phyloP scores from a whole-genome alignment of 2,113 vertebrate species.

The Cercopithecus mona region DNA sequence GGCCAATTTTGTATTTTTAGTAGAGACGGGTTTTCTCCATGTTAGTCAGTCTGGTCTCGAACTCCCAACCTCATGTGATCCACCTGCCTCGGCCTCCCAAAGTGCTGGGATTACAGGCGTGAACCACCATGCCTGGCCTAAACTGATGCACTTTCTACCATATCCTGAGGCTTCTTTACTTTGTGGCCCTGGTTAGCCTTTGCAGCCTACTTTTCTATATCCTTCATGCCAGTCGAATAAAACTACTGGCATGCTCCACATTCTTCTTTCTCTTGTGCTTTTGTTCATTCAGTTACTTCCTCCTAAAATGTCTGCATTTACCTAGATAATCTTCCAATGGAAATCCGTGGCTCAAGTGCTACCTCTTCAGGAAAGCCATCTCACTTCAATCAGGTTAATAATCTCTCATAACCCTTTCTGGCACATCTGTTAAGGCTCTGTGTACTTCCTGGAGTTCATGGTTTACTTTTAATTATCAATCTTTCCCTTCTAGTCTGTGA shows the following conservation, averaged over 20 bases:
- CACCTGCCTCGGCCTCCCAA: no score
- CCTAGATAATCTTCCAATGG: not conserved
- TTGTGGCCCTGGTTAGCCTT: not conserved
- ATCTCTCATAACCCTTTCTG: not conserved
- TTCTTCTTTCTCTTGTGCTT: not conserved
- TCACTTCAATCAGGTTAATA: not conserved
- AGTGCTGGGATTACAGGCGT: no score
- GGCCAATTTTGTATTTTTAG: no score
- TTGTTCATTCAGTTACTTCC: not conserved
- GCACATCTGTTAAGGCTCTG: not conserved
- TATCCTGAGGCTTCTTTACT: not conserved
- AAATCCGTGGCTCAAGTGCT: not conserved
- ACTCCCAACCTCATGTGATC: no score
- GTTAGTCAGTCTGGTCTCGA: no score
- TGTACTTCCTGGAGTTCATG: not conserved
- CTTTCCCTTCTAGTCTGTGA: not conserved
- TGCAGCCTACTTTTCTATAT: not conserved
- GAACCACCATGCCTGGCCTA: no score
- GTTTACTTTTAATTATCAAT: not conserved
- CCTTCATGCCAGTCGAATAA: not conserved
- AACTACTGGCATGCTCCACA: not conserved
- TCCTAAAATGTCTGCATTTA: not conserved
- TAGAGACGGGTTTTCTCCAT: no score
- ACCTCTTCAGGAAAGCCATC: not conserved
- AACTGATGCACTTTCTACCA: not conserved